Evolutionary conservation across 23 tunicate species (phyloP), one percentile per base, ranked within the genome.

Genomic region (Styela plicata): DNA sequence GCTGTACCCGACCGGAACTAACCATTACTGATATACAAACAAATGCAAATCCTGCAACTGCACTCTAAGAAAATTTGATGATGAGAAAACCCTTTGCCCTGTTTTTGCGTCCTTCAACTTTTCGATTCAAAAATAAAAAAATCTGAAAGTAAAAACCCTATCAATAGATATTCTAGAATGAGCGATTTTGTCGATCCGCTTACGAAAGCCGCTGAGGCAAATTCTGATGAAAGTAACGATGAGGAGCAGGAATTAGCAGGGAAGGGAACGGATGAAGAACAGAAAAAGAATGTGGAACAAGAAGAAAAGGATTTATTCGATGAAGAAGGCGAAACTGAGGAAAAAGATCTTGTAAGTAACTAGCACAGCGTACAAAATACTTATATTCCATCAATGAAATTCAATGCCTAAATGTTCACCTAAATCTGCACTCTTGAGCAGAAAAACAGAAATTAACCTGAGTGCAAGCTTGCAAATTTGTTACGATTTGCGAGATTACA

Each of bases 261-360:
- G 20, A 31, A 73, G 2, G 0, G 36, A 21, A 26, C 36, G 23
- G 5, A 7, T 52, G 18, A 25, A 19, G 65, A 76, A 23, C 17
- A 73, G 2, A 0, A 76, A 21, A 26, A 76, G 23, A 22, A 7
- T 52, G 18, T 24, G n/a, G 65, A 76, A 23, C 17, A 18, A 17
- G 81, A 37, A 7, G 81, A 2, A 35, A 69, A 18, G 10, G 81
- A 76, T 29, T 33, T 76, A n/a, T 76, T 76, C 36, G 81, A 76
- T 52, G 65, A 52, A 37, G 81, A 76, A 76, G 81, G 81, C 7
- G 29, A 76, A 53, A 26, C 65, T 7, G 66, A 76, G 32, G 18
- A 44, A 44, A 7, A 44, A 44, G 57, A 44, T 5, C 13, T 44
- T 7, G 57, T 44, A 7, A 44, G 57, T 44, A n/a, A n/a, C n/a